phyloP scores from a whole-genome alignment of 1,140 invertebrate genomes.

The Meloidogyne hapla region DNA sequence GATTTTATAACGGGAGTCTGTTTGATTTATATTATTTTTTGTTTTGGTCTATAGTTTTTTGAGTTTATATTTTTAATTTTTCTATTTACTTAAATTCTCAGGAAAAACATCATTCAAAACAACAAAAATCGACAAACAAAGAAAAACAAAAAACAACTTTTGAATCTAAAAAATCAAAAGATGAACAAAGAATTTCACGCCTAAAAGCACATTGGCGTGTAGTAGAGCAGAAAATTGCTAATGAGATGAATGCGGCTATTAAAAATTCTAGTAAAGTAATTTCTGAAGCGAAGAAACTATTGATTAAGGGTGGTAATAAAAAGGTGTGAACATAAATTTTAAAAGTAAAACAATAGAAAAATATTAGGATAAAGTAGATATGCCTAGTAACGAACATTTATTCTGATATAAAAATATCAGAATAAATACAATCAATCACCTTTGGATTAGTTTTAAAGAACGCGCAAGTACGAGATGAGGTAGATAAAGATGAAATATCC shows the following conservation, averaged over 20 bases:
- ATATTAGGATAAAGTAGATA: not conserved
- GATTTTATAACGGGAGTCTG: not conserved
- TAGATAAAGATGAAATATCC: too few relatives aligned
- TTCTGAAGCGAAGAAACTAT: not conserved
- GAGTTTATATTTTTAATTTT: too few relatives aligned
- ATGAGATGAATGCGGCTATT: slow-evolving; percentile 17
- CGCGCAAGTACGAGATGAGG: too few relatives aligned
- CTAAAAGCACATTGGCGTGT: slow-evolving; percentile 5
- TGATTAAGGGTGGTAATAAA: slow-evolving; percentile 2
- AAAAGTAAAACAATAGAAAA: not conserved
- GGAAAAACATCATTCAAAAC: not conserved
- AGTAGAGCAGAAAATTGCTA: slow-evolving; percentile 16
- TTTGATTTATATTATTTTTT: not conserved
- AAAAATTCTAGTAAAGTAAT: slow-evolving; percentile 23
- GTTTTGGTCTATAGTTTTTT: too few relatives aligned
- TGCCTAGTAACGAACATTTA: too few relatives aligned
- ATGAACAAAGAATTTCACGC: not conserved
- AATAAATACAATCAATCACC: too few relatives aligned
- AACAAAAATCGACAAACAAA: not conserved
- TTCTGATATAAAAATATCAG: too few relatives aligned
- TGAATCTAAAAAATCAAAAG: slow-evolving; percentile 8
- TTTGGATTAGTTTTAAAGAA: too few relatives aligned
- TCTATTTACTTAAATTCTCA: not conserved
- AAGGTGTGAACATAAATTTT: not conserved
- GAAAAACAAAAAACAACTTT: slow-evolving; percentile 4